Percentiles rank a stretch among this genome's conserved stretches.
phyloP scores from a whole-genome alignment of 2,113 vertebrate species.

The Seriola rivoliana region DNA sequence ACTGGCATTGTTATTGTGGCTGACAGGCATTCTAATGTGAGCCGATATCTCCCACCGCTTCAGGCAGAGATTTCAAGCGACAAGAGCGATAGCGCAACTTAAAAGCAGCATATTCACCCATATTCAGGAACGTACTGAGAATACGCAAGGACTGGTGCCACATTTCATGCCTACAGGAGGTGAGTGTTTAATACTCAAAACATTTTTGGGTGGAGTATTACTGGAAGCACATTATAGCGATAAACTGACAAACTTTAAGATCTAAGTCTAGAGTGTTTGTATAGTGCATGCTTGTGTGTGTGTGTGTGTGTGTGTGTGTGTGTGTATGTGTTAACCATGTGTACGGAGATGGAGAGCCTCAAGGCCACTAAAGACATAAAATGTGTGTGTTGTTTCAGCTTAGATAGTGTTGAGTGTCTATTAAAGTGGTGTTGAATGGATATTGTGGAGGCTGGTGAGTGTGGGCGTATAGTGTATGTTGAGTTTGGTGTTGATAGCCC shows the following conservation, averaged over 20 bases:
- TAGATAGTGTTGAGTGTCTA: not conserved
- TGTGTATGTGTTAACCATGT: constrained; percentile 19
- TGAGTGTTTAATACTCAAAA: not conserved
- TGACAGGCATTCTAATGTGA: constrained; percentile 23
- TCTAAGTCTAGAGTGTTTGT: not conserved
- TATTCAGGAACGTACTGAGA: not conserved
- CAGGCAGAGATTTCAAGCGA: not conserved
- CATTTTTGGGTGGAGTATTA: constrained; percentile 17
- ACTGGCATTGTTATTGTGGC: constrained; percentile 8
- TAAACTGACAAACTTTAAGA: constrained; percentile 2
- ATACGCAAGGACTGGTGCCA: no score
- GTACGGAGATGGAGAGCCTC: not conserved
- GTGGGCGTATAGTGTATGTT: not conserved
- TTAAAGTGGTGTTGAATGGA: constrained; percentile 21
- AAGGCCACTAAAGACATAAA: not conserved
- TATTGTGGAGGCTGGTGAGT: not conserved
- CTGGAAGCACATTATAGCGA: constrained; percentile 15
- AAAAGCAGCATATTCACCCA: not conserved
- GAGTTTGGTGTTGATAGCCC: constrained; percentile 35
- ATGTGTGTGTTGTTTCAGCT: constrained; percentile 27
- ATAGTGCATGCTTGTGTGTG: constrained; percentile 15
- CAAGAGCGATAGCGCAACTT: not conserved
- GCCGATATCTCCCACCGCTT: constrained; percentile 19
- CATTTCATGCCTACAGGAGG: not conserved
- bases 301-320: constrained; percentile 29